These are phyloP conservation scores for Tipula confusa DNA, from an alignment of 2,888 invertebrate genomes.

Conservation along the genomic window DNA sequence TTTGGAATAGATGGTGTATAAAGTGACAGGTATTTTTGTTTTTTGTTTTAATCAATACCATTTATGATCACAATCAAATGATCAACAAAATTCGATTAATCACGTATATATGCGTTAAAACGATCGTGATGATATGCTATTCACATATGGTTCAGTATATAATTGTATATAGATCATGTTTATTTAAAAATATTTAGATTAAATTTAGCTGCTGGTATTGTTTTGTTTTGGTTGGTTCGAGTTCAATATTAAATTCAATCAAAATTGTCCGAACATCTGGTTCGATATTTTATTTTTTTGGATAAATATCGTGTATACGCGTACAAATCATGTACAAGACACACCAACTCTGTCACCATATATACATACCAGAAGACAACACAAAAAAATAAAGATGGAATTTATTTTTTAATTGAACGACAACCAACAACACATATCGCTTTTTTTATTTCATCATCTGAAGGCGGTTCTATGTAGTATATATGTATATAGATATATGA, in stretches of 20 bases:
- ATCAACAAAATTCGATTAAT: not conserved
- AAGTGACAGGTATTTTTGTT: not conserved
- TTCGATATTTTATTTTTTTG: too few species aligned
- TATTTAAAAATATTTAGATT: not conserved
- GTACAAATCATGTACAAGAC: not conserved
- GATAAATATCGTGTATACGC: not conserved
- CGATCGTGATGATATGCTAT: not conserved
- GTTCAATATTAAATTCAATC: conserved; percentile 7
- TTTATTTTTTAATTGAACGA: conserved; percentile 8
- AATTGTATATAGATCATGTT: not conserved
- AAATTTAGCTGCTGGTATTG: not conserved
- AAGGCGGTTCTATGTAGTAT: not conserved
- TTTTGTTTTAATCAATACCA: not conserved
- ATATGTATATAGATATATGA: not conserved
- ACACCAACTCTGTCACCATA: conserved; percentile 25
- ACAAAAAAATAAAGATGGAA: not conserved
- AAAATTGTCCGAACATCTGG: not conserved
- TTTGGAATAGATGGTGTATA: not conserved
- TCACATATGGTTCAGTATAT: not conserved
- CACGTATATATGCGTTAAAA: not conserved
- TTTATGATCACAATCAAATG: not conserved
- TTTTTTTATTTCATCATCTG: not conserved
- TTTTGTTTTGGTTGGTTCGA: not conserved
- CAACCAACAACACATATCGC: not conserved
- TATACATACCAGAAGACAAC: not conserved